A percentile compares a stretch with the other conserved stretches of the same genome.
These are phyloP conservation scores for Drosophila sulfurigaster DNA, from an alignment of 1,140 invertebrate genomes.

Conservation along the genomic window DNA sequence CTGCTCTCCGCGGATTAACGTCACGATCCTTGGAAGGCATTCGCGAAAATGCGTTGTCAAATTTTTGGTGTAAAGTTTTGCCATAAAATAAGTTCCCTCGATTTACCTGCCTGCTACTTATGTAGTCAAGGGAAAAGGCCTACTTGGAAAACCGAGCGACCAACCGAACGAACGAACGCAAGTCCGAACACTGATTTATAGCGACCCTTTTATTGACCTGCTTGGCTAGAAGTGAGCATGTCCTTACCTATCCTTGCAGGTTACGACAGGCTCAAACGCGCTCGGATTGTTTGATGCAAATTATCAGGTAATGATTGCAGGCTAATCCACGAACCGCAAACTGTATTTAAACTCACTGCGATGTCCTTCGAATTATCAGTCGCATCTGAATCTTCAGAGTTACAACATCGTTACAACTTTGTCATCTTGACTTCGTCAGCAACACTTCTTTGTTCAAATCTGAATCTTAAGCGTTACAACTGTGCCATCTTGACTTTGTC, in stretches of 20 bases:
- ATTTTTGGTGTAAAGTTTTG: neutral
- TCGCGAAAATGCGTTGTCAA: neutral
- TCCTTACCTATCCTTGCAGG: neutral
- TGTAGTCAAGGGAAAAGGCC: neutral
- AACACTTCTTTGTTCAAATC: too few species aligned
- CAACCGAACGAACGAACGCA: too few species aligned
- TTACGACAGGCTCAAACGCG: neutral
- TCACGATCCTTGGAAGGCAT: neutral
- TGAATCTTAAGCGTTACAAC: neutral
- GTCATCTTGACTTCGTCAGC: too few species aligned
- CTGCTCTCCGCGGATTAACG: neutral
- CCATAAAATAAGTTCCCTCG: neutral
- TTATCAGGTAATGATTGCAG: neutral
- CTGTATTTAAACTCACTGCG: neutral
- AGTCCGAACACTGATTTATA: neutral
- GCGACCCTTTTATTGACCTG: conserved; percentile 2
- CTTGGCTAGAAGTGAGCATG: neutral
- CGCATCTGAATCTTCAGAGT: neutral
- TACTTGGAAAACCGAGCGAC: neutral
- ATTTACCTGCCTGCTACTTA: neutral
- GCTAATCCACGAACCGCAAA: neutral
- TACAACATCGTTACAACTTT: neutral
- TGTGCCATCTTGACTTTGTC: neutral
- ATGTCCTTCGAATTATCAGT: neutral
- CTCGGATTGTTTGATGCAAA: neutral